Conservation (phyloP, 2,797 vertebrate genomes). For the Falco rusticolus region DNA sequence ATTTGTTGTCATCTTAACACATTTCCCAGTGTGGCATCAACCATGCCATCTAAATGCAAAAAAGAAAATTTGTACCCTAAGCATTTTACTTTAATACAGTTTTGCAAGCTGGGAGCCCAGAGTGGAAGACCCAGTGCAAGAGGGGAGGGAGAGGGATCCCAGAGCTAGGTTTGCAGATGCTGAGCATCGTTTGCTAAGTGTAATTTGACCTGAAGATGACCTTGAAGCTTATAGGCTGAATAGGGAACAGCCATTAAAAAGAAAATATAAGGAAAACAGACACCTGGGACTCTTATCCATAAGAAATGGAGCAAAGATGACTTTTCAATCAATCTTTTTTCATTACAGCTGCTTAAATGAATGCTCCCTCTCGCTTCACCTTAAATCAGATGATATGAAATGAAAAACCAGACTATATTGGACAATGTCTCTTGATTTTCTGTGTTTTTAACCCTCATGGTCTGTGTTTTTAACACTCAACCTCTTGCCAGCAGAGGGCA, state of each 20-base stretch:
- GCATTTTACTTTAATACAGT: not conserved
- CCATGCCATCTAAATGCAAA: not conserved
- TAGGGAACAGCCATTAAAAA: constrained; percentile 17
- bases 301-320: not conserved
- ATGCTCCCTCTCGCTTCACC: not conserved
- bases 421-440: not conserved
- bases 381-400: constrained; percentile 32
- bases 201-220: not conserved
- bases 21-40: not conserved
- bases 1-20: not conserved
- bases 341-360: constrained; percentile 43
- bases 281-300: constrained; percentile 17
- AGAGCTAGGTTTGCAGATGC: not conserved
- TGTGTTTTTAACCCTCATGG: not conserved
- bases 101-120: not conserved
- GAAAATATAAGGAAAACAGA: constrained; percentile 34
- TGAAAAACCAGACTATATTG: not conserved
- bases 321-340: constrained; percentile 46
- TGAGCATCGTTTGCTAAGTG: not conserved
- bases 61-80: not conserved
- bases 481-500: not conserved
- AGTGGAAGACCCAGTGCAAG: not conserved
- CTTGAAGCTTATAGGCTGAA: constrained; percentile 12
- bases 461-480: not conserved
- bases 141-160: not conserved